These are phyloP conservation scores for Apamea crenata DNA, from an alignment of 2,888 invertebrate genomes.

Conservation along the genomic window DNA sequence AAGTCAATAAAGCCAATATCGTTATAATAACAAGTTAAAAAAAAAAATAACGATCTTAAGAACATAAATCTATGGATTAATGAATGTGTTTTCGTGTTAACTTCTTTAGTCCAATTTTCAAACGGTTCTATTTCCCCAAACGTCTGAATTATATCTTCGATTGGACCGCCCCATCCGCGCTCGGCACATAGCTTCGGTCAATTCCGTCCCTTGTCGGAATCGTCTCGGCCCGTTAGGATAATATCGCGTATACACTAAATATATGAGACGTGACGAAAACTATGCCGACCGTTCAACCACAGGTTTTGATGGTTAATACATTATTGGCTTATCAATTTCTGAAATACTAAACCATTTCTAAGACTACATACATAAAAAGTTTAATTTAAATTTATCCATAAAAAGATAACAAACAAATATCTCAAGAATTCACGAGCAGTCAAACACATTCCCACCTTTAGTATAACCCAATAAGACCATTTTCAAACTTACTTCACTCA, in stretches of 20 bases:
- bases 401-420: background rate
- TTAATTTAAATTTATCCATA: background rate
- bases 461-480: background rate
- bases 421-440: too few relatives aligned
- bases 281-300: slow-evolving; percentile 58
- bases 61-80: too few relatives aligned
- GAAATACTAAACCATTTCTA: background rate
- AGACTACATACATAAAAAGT: background rate
- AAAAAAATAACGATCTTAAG: too few relatives aligned
- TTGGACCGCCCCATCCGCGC: slow-evolving; percentile 61
- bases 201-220: slow-evolving; percentile 47
- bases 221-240: slow-evolving; percentile 51
- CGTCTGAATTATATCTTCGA: slow-evolving; percentile 30
- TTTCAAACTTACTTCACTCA: background rate
- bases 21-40: too few relatives aligned
- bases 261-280: slow-evolving; percentile 57
- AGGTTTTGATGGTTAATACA: slow-evolving; percentile 32
- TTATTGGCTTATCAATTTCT: background rate
- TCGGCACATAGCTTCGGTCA: slow-evolving; percentile 53
- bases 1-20: too few relatives aligned
- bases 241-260: too few relatives aligned
- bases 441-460: background rate
- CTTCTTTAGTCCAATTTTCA: background rate
- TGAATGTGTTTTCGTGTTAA: too few relatives aligned
- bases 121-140: slow-evolving; percentile 44